Percentiles rank a stretch among this genome's conserved stretches.
These are phyloP conservation scores for Tineola bisselliella DNA, from an alignment of 2,888 invertebrate species.

Conservation along the genomic window DNA sequence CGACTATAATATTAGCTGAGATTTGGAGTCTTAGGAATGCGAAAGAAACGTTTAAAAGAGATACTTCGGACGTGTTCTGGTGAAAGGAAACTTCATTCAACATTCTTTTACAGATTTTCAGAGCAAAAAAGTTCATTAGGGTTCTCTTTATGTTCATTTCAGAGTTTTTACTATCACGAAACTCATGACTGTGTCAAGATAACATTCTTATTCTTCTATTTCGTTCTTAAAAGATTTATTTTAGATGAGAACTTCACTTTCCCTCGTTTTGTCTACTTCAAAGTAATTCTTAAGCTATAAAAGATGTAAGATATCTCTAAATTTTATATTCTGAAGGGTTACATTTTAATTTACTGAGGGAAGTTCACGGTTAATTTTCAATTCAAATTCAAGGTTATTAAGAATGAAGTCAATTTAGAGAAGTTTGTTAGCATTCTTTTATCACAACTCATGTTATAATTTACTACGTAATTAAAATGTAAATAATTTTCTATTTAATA, in stretches of 20 bases:
- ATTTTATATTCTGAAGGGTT: neutral
- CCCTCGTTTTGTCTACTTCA: neutral
- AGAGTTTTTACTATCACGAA: neutral
- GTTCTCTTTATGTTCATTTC: neutral
- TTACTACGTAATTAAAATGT: neutral
- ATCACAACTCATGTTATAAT: neutral
- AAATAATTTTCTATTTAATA: neutral
- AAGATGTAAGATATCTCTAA: neutral
- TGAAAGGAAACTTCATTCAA: conserved; percentile 6
- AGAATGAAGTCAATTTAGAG: conserved; percentile 1
- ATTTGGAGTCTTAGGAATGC: conserved; percentile 4
- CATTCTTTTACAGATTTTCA: neutral
- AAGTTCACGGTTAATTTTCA: conserved; percentile 3
- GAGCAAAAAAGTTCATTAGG: conserved; percentile 1
- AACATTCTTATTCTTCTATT: neutral
- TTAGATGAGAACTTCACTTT: neutral
- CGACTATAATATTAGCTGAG: neutral
- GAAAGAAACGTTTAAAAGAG: conserved; percentile 4
- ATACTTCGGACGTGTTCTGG: conserved; percentile 1
- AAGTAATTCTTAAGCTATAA: neutral
- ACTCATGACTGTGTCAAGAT: neutral
- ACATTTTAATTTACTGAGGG: neutral
- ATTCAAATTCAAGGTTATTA: conserved; percentile 1
- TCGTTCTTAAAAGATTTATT: neutral
- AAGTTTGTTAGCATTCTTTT: conserved; percentile 6